Evolutionary conservation across 35 echinoderm and acorn worm species (phyloP), one percentile per base, ranked within the genome.

Genomic region (Holothuria glaberrima): DNA sequence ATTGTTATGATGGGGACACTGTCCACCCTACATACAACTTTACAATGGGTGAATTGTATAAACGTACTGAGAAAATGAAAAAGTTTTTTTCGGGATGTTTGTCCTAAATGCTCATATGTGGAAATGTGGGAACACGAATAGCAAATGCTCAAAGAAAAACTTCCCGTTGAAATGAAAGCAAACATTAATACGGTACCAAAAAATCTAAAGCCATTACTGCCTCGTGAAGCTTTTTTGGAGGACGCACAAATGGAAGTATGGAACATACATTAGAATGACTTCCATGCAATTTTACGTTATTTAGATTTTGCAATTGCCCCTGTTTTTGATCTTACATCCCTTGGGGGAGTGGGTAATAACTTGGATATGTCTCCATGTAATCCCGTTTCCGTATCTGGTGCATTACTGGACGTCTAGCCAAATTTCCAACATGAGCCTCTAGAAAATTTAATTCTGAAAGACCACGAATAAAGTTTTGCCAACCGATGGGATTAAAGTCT

Each of bases 291-390:
- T 77, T 77, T 77, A n/a, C n/a, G n/a, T n/a, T 52, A 9, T 77
- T 77, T 36, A 22, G 1, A 0, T 19, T 77, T 18, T n/a, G 88
- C 92, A 3, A 94, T 35, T 94, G 65, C 57, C 76, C 88, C 21
- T 27, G 13, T 54, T 54, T 54, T 54, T 54, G 0, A 54, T 54
- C 3, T 54, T 54, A 54, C 16, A 54, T 54, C 50, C 13, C 50
- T 54, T 54, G 9, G 66, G 66, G 22, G 66, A 26, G 21, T 69
- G 25, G 66, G 66, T 69, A 69, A 28, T 12, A 68, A 0, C 31
- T 16, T 69, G 0, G 66, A 69, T 4, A 69, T 69, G 31, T 69
- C 66, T 16, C 66, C 31, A 21, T 17, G 66, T 12, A 22, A 21
- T 6, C 66, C 66, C 31, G 5, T 69, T 22, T 69, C 66, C 66